Conservation (phyloP, 2,888 invertebrate species). For the Parasteatoda lunata region DNA sequence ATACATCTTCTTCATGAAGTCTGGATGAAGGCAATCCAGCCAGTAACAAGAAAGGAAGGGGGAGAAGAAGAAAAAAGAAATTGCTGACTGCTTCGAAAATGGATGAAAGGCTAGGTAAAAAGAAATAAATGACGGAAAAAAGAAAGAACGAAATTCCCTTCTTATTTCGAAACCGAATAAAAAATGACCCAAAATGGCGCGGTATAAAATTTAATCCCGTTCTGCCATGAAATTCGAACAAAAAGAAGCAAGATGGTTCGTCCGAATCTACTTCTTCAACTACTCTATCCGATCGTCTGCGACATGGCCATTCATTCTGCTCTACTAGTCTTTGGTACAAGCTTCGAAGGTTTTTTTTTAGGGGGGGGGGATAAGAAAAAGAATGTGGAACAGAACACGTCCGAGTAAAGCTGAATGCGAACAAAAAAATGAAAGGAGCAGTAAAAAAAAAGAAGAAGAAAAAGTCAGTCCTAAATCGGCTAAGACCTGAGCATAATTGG, state of each 20-base stretch:
- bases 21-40: not conserved
- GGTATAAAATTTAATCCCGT: conserved; percentile 49
- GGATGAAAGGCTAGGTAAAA: not conserved
- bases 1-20: conserved; percentile 36
- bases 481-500: conserved; percentile 48
- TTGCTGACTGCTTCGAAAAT: conserved; percentile 30
- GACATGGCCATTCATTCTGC: conserved; percentile 45
- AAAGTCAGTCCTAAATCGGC: conserved; percentile 30
- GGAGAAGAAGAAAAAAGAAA: conserved; percentile 5
- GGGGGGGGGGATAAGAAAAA: not conserved
- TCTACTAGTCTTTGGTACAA: not conserved
- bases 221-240: conserved; percentile 6
- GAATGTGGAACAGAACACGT: not conserved
- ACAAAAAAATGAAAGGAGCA: conserved; percentile 1
- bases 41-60: not conserved
- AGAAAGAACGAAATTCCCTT: conserved; percentile 3
- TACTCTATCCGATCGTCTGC: conserved; percentile 41
- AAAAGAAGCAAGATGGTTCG: conserved; percentile 13
- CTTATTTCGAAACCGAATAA: conserved; percentile 39
- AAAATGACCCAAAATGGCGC: conserved; percentile 55
- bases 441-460: conserved; percentile 6
- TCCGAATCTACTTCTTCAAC: conserved; percentile 31
- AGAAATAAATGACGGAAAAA: not conserved
- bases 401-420: not conserved
- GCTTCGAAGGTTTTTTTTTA: not conserved